Evolutionary conservation across 2,888 invertebrate species (phyloP).

Genomic region (Drosophila flavopinicola): DNA sequence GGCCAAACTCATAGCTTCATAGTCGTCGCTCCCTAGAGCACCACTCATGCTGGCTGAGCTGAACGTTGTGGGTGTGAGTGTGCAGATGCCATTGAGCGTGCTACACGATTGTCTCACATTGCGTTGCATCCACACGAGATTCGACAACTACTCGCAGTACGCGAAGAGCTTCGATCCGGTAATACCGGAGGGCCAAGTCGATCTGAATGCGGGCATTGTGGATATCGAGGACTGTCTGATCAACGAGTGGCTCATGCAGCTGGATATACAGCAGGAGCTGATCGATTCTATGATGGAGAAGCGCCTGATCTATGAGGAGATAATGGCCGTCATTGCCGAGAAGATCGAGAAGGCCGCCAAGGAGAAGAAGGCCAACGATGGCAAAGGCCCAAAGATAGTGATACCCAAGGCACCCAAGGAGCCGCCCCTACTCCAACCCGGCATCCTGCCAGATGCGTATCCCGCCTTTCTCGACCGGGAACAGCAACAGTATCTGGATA

Average conservation of each 20-base stretch:
- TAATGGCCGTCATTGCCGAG: slow-evolving; percentile 35
- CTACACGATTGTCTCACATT: slow-evolving; percentile 73
- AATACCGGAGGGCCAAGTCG: slow-evolving; percentile 14
- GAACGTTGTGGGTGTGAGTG: slow-evolving; percentile 18
- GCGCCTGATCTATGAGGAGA: slow-evolving; percentile 70
- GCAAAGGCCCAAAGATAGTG: slow-evolving; percentile 5
- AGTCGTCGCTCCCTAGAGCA: slow-evolving; percentile 43
- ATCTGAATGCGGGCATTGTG: slow-evolving; percentile 51
- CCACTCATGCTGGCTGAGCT: slow-evolving; percentile 66
- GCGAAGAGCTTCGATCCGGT: slow-evolving; percentile 62
- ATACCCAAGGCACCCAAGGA: slow-evolving; percentile 62
- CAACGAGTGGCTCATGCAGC: slow-evolving; percentile 72
- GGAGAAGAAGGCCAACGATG: slow-evolving; percentile 23
- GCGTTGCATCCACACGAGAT: slow-evolving; percentile 72
- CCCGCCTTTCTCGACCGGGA: slow-evolving; percentile 66
- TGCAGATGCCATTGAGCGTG: slow-evolving; percentile 73
- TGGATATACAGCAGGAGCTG: slow-evolving; percentile 64
- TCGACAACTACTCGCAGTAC: slow-evolving; percentile 74
- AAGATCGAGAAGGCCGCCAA: slow-evolving; percentile 26
- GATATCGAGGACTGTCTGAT: slow-evolving; percentile 63
- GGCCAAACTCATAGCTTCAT: background rate
- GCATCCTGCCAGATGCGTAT: slow-evolving; percentile 66
- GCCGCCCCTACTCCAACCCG: slow-evolving; percentile 42
- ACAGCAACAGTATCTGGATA: slow-evolving; percentile 54
- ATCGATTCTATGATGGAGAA: slow-evolving; percentile 44